These are phyloP conservation scores for Drosophila melanica DNA, from an alignment of 1,140 invertebrate species.

Conservation along the genomic window DNA sequence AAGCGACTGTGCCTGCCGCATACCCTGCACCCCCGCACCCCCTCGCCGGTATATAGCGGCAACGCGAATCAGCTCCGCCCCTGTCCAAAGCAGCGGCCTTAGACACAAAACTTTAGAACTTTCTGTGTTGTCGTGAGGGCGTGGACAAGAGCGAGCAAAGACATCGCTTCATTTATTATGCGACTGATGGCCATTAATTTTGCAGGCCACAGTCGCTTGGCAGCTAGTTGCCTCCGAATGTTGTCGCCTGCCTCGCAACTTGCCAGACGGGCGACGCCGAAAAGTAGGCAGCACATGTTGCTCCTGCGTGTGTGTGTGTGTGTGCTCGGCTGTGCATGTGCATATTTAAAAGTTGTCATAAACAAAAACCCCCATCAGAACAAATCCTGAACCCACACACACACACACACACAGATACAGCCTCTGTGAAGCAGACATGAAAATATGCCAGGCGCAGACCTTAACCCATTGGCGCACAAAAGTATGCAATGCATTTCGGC, in stretches of 20 bases:
- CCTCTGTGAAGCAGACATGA: constrained; percentile 22
- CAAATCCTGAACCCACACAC: too few species aligned
- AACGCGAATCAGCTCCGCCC: constrained; percentile 34
- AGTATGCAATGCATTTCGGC: constrained; percentile 43
- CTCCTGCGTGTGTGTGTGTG: constrained; percentile 3
- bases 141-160: constrained; percentile 22
- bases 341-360: constrained; percentile 58
- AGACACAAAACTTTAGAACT: constrained; percentile 52
- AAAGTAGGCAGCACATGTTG: constrained; percentile 51
- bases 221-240: constrained; percentile 20
- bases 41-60: not conserved
- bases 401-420: constrained; percentile 13
- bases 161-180: constrained; percentile 77
- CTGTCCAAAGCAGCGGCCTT: constrained; percentile 20
- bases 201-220: constrained; percentile 54
- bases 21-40: too few species aligned
- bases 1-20: not conserved
- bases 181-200: constrained; percentile 79
- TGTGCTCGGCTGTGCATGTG: constrained; percentile 9
- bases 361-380: constrained; percentile 20
- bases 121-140: constrained; percentile 35
- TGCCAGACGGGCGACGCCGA: constrained; percentile 35
- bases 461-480: constrained; percentile 33
- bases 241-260: constrained; percentile 21
- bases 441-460: constrained; percentile 30